These are phyloP conservation scores for Patella depressa DNA, from an alignment of 2,888 invertebrate species.

Conservation along the genomic window DNA sequence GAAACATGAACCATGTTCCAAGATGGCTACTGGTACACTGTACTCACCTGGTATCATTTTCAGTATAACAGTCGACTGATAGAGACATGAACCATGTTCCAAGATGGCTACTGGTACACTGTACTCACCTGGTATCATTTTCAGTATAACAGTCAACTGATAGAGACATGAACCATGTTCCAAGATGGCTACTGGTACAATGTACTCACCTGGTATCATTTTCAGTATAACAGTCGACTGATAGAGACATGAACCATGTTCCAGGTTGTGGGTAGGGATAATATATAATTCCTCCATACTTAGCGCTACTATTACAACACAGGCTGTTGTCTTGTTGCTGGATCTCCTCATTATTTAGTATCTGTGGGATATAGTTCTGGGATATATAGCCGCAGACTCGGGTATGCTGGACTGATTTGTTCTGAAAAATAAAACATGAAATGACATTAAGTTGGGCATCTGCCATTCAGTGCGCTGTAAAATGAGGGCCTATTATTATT, in stretches of 20 bases:
- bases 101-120: too few relatives aligned
- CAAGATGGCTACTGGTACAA: slow-evolving; percentile 75
- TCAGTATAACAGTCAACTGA: slow-evolving; percentile 77
- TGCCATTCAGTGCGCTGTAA: too few relatives aligned
- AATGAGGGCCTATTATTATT: too few relatives aligned
- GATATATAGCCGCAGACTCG: not conserved
- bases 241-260: slow-evolving; percentile 83
- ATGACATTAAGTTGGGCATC: too few relatives aligned
- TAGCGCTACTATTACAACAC: slow-evolving; percentile 17
- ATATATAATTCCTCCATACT: slow-evolving; percentile 23
- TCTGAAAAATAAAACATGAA: not conserved
- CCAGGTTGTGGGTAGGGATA: slow-evolving; percentile 88
- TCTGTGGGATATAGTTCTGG: not conserved
- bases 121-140: not conserved
- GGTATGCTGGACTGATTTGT: slow-evolving; percentile 7
- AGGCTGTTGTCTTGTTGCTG: not conserved
- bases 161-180: slow-evolving; percentile 84
- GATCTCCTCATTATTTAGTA: not conserved
- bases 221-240: slow-evolving; percentile 76
- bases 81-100: slow-evolving; percentile 86
- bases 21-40: slow-evolving; percentile 74
- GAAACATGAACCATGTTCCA: slow-evolving; percentile 84
- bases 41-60: not conserved
- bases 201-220: not conserved
- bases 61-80: slow-evolving; percentile 77